These are phyloP conservation scores for Drosophila greeni DNA, from an alignment of 2,888 invertebrate species.

Conservation along the genomic window DNA sequence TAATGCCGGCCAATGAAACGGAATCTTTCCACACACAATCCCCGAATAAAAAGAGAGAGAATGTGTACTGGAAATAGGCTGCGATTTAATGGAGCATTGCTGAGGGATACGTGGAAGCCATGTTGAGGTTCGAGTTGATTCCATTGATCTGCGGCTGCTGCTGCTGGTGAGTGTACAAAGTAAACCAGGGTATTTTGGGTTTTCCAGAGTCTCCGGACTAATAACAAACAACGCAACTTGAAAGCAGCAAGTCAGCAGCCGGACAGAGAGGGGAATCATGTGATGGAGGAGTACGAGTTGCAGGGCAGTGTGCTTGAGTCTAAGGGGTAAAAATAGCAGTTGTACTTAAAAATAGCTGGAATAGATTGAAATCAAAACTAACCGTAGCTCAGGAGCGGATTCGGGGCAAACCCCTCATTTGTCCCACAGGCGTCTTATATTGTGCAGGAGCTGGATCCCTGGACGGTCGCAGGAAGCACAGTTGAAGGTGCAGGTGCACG, in stretches of 20 bases:
- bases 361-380: background rate
- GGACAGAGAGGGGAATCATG: background rate
- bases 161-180: background rate
- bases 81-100: background rate
- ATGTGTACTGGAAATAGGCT: background rate
- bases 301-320: background rate
- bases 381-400: background rate
- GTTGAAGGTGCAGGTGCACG: background rate
- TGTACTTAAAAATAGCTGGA: slow-evolving; percentile 23
- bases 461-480: background rate
- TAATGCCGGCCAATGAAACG: slow-evolving; percentile 11
- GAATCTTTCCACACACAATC: slow-evolving; percentile 2
- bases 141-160: background rate
- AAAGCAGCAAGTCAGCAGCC: background rate
- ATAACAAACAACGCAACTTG: background rate
- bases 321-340: slow-evolving; percentile 10
- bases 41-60: background rate
- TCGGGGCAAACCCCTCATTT: too few species aligned
- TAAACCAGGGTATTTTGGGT: background rate
- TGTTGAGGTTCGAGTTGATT: slow-evolving; percentile 1
- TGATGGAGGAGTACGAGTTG: too few species aligned
- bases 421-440: background rate
- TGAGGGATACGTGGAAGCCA: background rate
- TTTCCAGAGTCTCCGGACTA: background rate
- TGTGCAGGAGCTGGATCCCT: too few species aligned